These are phyloP conservation scores for Mandrillus leucophaeus DNA, from an alignment of 2,113 vertebrate genomes.

Conservation along the genomic window DNA sequence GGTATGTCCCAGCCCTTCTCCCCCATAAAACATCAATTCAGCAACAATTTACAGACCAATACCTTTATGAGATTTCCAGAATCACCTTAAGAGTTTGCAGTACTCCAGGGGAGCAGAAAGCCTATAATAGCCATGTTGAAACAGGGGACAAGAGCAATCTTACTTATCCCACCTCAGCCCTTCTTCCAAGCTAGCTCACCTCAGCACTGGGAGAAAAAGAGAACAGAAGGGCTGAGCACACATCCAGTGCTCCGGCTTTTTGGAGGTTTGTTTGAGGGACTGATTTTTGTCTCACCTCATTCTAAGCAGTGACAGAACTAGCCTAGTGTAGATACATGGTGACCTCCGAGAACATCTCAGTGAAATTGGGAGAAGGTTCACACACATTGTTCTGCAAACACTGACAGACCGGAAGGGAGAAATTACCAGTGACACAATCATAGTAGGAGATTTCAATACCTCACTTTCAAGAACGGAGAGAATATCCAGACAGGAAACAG, in stretches of 20 bases:
- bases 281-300: background rate
- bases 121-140: background rate
- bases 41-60: background rate
- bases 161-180: too few species aligned
- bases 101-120: background rate
- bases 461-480: background rate
- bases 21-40: background rate
- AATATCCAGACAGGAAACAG: background rate
- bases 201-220: background rate
- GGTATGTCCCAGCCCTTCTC: background rate
- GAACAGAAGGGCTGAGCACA: background rate
- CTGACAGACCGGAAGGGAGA: background rate
- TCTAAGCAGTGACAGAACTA: background rate
- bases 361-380: background rate
- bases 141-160: too few species aligned
- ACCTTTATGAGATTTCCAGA: background rate
- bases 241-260: background rate
- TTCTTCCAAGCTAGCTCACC: background rate
- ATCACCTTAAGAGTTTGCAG: background rate
- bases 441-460: background rate
- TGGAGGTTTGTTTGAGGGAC: background rate
- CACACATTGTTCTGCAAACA: background rate
- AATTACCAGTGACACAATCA: background rate
- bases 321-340: background rate
- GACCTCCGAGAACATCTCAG: background rate